phyloP scores from a whole-genome alignment of 2,797 vertebrate genomes.

The Pangasius mekongensis region DNA sequence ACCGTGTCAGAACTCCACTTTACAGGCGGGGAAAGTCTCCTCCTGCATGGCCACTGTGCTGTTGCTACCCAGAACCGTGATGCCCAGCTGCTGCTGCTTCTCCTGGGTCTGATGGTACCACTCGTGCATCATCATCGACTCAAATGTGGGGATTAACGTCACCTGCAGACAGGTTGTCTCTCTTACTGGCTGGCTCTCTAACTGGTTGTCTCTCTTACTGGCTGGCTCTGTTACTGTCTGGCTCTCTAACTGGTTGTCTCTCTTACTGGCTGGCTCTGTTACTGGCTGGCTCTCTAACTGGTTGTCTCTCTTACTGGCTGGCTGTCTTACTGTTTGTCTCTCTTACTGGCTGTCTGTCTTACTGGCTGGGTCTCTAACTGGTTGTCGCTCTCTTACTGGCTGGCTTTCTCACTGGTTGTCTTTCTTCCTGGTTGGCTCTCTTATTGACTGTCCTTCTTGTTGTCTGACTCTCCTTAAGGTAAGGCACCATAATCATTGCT shows the following conservation, averaged over 20 bases:
- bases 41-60: conserved; percentile 97
- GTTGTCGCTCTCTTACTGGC: too few relatives aligned
- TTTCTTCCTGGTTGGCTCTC: too few relatives aligned
- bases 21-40: conserved; percentile 94
- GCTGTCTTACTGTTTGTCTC: too few relatives aligned
- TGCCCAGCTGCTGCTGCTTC: conserved; percentile 78
- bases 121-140: conserved; percentile 80
- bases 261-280: not conserved
- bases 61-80: conserved; percentile 92
- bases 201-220: not conserved
- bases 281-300: not conserved
- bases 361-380: not conserved
- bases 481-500: not conserved
- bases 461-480: not conserved
- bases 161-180: conserved; percentile 40
- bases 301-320: not conserved
- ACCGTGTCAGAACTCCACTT: conserved; percentile 88
- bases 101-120: conserved; percentile 91
- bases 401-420: not conserved
- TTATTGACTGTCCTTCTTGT: not conserved
- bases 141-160: conserved; percentile 60
- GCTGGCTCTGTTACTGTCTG: not conserved
- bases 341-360: not conserved
- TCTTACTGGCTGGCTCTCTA: not conserved
- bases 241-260: not conserved